Conservation (phyloP, 2,888 invertebrate genomes). For the Drosophila anomalata region DNA sequence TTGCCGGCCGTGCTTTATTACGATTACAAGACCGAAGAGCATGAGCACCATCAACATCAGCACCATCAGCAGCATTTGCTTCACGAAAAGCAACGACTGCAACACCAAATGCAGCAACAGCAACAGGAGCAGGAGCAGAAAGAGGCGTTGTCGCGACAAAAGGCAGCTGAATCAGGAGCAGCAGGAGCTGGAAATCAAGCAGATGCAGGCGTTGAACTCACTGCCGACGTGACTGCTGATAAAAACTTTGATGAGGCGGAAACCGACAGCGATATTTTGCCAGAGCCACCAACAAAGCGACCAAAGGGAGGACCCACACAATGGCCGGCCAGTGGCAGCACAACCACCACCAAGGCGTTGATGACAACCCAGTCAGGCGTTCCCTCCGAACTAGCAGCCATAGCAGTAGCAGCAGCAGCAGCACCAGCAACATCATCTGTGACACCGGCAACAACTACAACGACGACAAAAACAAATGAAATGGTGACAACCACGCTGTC, state of each 20-base stretch:
- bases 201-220: constrained; percentile 48
- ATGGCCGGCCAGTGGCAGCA: constrained; percentile 35
- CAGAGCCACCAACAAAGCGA: constrained; percentile 81
- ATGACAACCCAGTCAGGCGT: constrained; percentile 28
- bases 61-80: constrained; percentile 81
- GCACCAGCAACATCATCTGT: constrained; percentile 11
- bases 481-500: constrained; percentile 55
- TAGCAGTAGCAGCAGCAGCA: constrained; percentile 14
- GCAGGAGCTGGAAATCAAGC: constrained; percentile 46
- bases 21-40: constrained; percentile 83
- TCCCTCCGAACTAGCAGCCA: not conserved
- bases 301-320: constrained; percentile 57
- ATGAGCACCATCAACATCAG: constrained; percentile 82
- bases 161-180: constrained; percentile 38
- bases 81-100: constrained; percentile 72
- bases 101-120: constrained; percentile 58
- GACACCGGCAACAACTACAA: constrained; percentile 32
- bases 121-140: constrained; percentile 55
- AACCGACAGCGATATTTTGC: constrained; percentile 82
- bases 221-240: constrained; percentile 58
- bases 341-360: constrained; percentile 31
- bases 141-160: constrained; percentile 49
- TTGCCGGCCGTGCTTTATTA: constrained; percentile 82
- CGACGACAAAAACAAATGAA: constrained; percentile 55
- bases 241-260: constrained; percentile 75